phyloP scores from a whole-genome alignment of 1,140 invertebrate genomes.

The Micrasema longulum region DNA sequence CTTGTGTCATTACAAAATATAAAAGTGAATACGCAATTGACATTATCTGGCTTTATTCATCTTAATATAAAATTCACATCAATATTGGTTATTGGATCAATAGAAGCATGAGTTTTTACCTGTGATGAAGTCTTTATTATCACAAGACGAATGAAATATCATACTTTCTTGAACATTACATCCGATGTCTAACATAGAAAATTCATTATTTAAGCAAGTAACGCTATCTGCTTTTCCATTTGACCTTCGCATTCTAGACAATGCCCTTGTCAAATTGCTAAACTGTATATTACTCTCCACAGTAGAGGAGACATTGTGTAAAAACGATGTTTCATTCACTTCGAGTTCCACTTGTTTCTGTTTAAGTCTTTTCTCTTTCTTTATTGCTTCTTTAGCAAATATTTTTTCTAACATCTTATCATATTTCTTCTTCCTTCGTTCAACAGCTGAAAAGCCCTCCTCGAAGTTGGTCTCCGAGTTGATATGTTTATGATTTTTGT shows the following conservation, averaged over 20 bases:
- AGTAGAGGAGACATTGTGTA: slow-evolving; percentile 29
- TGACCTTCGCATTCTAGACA: slow-evolving; percentile 57
- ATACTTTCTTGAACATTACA: slow-evolving; percentile 79
- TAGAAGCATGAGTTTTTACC: too few relatives aligned
- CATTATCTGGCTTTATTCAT: too few relatives aligned
- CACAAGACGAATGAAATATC: slow-evolving; percentile 80
- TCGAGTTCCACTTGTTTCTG: slow-evolving; percentile 22
- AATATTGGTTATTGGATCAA: too few relatives aligned
- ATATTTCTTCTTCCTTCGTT: slow-evolving; percentile 62
- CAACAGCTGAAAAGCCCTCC: slow-evolving; percentile 59
- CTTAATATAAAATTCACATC: too few relatives aligned
- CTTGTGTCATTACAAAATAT: too few relatives aligned
- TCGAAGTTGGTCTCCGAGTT: slow-evolving; percentile 28
- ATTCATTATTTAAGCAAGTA: slow-evolving; percentile 61
- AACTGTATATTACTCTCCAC: slow-evolving; percentile 15
- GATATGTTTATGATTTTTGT: slow-evolving; percentile 48
- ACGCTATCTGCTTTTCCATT: slow-evolving; percentile 57
- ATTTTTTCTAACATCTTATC: slow-evolving; percentile 65
- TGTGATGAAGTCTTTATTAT: slow-evolving; percentile 70
- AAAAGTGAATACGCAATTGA: too few relatives aligned
- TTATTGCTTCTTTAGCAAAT: slow-evolving; percentile 60
- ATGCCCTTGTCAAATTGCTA: slow-evolving; percentile 26
- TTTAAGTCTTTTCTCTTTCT: slow-evolving; percentile 45
- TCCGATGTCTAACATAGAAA: slow-evolving; percentile 76
- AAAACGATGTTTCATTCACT: slow-evolving; percentile 25